Percentiles rank a stretch among this genome's conserved stretches.
phyloP scores from a whole-genome alignment of 2,888 invertebrate genomes.

The Pterostichus madidus region DNA sequence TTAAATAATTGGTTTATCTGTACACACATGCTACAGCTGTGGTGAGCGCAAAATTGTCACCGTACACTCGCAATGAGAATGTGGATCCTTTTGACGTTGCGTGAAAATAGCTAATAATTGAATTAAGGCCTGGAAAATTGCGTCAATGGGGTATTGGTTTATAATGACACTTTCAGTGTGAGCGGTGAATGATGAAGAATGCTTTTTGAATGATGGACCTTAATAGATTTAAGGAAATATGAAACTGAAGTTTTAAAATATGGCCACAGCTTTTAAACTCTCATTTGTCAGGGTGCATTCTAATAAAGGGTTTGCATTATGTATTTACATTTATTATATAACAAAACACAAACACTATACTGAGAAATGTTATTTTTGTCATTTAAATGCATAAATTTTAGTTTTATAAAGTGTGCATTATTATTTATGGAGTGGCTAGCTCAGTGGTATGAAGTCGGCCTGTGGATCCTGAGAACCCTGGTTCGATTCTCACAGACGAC shows the following conservation, averaged over 20 bases:
- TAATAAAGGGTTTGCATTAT: constrained; percentile 3
- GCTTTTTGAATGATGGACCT: constrained; percentile 3
- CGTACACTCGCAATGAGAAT: constrained; percentile 17
- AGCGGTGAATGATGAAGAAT: constrained; percentile 14
- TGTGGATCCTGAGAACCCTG: too few relatives aligned
- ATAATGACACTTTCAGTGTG: constrained; percentile 27
- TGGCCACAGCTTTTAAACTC: constrained; percentile 37
- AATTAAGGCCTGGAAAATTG: constrained; percentile 30
- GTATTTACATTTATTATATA: too few relatives aligned
- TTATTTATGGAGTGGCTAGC: too few relatives aligned
- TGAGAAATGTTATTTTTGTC: too few relatives aligned
- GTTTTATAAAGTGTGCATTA: too few relatives aligned
- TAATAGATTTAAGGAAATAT: constrained; percentile 48
- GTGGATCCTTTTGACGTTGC: constrained; percentile 32
- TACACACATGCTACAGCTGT: constrained; percentile 57
- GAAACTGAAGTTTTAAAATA: constrained; percentile 44
- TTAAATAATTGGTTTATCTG: constrained; percentile 73
- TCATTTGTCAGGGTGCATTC: not conserved
- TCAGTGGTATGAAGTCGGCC: too few relatives aligned
- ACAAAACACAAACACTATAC: too few relatives aligned
- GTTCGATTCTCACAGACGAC: too few relatives aligned
- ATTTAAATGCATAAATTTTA: too few relatives aligned
- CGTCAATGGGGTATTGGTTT: constrained; percentile 34
- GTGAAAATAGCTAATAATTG: constrained; percentile 51
- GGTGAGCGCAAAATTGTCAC: constrained; percentile 42